Evolutionary conservation across 2,113 vertebrate species (phyloP).

Genomic region (Chauna torquata): DNA sequence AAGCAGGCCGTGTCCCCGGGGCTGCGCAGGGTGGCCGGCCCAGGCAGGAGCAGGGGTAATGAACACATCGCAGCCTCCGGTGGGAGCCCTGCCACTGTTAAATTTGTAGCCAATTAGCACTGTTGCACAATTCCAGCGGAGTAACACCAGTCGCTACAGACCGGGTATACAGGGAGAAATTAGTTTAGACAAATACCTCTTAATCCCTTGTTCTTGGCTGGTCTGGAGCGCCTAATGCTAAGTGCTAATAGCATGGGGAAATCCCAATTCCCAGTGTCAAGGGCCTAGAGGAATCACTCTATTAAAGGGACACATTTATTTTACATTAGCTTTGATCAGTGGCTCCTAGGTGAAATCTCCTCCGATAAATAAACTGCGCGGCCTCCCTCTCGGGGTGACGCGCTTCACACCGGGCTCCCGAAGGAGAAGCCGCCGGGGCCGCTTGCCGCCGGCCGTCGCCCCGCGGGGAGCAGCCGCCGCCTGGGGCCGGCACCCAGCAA

Average conservation of each 20-base stretch:
- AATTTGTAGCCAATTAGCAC: conserved; percentile 84
- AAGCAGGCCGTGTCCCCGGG: fast-evolving
- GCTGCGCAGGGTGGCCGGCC: neutral
- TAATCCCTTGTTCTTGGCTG: conserved; percentile 82
- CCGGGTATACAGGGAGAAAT: conserved; percentile 78
- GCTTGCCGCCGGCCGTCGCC: neutral
- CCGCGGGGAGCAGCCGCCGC: neutral
- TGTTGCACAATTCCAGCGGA: conserved; percentile 82
- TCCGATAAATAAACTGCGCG: conserved; percentile 60
- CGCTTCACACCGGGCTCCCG: neutral
- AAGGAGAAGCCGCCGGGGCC: neutral
- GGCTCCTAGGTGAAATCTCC: conserved; percentile 68
- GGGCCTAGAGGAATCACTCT: conserved; percentile 76
- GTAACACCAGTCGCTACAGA: conserved; percentile 82
- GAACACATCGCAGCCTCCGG: conserved; percentile 32
- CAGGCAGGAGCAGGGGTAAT: neutral
- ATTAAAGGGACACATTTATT: conserved; percentile 76
- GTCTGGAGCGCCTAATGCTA: conserved; percentile 78
- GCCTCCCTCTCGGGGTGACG: neutral
- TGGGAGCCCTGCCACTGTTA: conserved; percentile 79
- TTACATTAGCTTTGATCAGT: conserved; percentile 75
- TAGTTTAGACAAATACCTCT: conserved; percentile 84
- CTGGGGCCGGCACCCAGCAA: neutral
- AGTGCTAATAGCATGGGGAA: conserved; percentile 81
- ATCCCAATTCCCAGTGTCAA: conserved; percentile 81